phyloP scores from a whole-genome alignment of 2,113 vertebrate species.

The Tretioscincus oriximinensis region DNA sequence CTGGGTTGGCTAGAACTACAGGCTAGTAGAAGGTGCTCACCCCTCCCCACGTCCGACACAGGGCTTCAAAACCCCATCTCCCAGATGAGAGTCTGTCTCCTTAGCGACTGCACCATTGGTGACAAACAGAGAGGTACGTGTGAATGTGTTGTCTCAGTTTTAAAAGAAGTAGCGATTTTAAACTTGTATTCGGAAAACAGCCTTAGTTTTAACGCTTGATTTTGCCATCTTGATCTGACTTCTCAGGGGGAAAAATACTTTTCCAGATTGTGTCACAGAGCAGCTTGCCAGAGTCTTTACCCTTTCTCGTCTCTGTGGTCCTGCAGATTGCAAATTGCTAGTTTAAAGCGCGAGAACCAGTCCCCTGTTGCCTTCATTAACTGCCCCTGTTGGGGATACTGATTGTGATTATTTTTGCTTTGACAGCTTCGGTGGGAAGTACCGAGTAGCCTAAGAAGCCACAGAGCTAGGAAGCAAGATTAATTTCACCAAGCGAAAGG shows the following conservation, averaged over 20 bases:
- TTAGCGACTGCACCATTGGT: no score
- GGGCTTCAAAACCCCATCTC: no score
- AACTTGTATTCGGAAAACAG: no score
- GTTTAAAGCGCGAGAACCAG: background rate
- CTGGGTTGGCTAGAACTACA: no score
- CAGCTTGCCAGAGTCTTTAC: slow-evolving; percentile 23
- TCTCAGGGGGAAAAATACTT: slow-evolving; percentile 21
- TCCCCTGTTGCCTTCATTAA: slow-evolving; percentile 6
- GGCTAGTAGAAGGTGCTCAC: no score
- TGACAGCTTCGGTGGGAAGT: background rate
- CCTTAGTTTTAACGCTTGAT: background rate
- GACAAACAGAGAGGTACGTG: no score
- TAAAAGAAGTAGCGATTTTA: no score
- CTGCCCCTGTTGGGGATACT: background rate
- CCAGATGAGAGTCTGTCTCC: no score
- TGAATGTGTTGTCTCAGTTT: no score
- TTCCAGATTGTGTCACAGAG: slow-evolving; percentile 25
- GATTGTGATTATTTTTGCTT: background rate
- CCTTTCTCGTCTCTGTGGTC: background rate
- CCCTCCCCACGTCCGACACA: no score
- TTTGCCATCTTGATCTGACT: slow-evolving; percentile 7
- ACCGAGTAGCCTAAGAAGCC: background rate
- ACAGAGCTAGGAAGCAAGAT: slow-evolving; percentile 1
- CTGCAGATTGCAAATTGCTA: slow-evolving; percentile 16
- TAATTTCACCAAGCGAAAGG: background rate